phyloP scores from a whole-genome alignment of 2,888 invertebrate species.

The Venusia cambrica region DNA sequence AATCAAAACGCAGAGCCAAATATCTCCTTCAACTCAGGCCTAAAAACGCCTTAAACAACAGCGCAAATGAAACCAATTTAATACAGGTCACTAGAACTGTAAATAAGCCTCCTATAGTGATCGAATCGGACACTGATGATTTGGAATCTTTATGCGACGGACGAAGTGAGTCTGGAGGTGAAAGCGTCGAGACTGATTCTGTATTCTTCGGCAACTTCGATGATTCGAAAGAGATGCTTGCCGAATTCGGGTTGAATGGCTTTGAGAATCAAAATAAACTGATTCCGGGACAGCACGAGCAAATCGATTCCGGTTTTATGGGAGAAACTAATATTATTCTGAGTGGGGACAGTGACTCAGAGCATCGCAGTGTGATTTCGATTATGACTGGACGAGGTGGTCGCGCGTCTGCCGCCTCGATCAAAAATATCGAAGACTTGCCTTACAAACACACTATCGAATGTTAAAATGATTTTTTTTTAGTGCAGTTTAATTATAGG shows the following conservation, averaged over 20 bases:
- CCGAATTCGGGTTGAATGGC: constrained; percentile 55
- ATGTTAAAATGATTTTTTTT: constrained; percentile 40
- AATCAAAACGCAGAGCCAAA: constrained; percentile 76
- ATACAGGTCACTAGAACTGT: constrained; percentile 39
- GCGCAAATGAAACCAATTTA: constrained; percentile 42
- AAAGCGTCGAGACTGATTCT: constrained; percentile 92
- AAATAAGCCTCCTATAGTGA: constrained; percentile 47
- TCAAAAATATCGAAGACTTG: constrained; percentile 57
- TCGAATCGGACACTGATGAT: constrained; percentile 85
- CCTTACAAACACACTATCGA: constrained; percentile 64
- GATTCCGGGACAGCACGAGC: constrained; percentile 47
- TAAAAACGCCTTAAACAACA: constrained; percentile 43
- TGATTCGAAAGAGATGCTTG: constrained; percentile 65
- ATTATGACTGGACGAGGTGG: constrained; percentile 66
- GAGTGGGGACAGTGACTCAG: constrained; percentile 74
- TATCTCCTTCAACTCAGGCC: constrained; percentile 70
- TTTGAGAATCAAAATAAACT: constrained; percentile 50
- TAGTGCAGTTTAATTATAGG: too few species aligned
- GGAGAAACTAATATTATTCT: constrained; percentile 72
- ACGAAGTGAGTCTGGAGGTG: constrained; percentile 92
- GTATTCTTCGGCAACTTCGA: constrained; percentile 90
- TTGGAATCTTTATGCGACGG: constrained; percentile 89
- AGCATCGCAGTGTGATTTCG: constrained; percentile 73
- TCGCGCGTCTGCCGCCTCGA: constrained; percentile 55
- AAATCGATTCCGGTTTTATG: constrained; percentile 71